Percentiles rank a stretch among this genome's conserved stretches.
These are phyloP conservation scores for Taeniopygia guttata DNA, from an alignment of 2,797 vertebrate genomes.

Conservation along the genomic window DNA sequence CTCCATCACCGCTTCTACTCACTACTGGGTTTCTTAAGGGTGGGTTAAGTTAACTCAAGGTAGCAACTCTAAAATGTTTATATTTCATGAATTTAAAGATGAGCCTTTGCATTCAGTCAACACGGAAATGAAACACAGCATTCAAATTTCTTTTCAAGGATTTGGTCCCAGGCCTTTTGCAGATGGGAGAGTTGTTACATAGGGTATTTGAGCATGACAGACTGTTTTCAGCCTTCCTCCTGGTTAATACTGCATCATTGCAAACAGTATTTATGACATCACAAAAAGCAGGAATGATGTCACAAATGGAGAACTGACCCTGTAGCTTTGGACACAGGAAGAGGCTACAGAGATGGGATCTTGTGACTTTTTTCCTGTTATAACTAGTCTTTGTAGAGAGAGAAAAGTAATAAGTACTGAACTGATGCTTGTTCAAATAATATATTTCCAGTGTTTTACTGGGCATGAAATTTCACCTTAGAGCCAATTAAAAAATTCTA, in stretches of 20 bases:
- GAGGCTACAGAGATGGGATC: not conserved
- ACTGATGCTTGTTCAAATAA: constrained; percentile 40
- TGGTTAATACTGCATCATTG: not conserved
- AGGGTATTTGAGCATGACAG: not conserved
- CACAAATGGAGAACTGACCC: not conserved
- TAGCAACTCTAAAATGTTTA: constrained; percentile 11
- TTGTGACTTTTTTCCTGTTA: not conserved
- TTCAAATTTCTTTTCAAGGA: not conserved
- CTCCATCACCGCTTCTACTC: not conserved
- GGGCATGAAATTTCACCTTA: constrained; percentile 45
- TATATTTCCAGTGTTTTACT: constrained; percentile 30
- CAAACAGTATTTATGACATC: not conserved
- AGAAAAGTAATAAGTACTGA: constrained; percentile 8
- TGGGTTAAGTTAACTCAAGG: constrained; percentile 8
- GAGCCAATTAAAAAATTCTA: constrained; percentile 63
- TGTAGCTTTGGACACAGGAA: not conserved
- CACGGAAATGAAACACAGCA: constrained; percentile 30
- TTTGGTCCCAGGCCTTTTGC: not conserved
- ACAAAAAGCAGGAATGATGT: not conserved
- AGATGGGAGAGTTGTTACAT: not conserved
- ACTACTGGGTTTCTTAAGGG: not conserved
- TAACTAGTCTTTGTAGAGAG: constrained; percentile 33
- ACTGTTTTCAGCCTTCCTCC: not conserved
- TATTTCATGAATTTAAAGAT: constrained; percentile 12
- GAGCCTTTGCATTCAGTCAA: not conserved